Evolutionary conservation across 2,888 invertebrate species (phyloP), one percentile per base, ranked within the genome.

Genomic region (Leptopilina drosophilae): DNA sequence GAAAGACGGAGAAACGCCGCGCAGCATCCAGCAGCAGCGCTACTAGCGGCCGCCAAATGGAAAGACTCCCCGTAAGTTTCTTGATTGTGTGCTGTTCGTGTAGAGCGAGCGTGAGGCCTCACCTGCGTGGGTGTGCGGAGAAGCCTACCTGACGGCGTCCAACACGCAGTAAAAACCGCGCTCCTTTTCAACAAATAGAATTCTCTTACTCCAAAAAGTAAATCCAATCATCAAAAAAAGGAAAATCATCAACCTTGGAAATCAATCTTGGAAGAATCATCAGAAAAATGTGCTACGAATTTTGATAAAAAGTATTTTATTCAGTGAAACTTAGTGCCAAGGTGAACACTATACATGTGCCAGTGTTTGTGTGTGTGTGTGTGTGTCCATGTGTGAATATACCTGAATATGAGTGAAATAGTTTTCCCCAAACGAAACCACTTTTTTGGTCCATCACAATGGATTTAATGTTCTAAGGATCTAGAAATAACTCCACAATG

Each of bases 1-100:
- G 80, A 79, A 85, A 83, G 83, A 84, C 85, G 80, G 82, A 65
- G 81, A 78, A 80, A 83, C 83, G 82, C 87, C 87, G 83, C 88
- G 84, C 90, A 91, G 91, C 91, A 91, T 91, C 91, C 91, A 91
- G 90, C 91, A 88, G 90, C 91, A 90, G 89, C 91, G 91, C 90
- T 90, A 90, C 90, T 87, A 90, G 90, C 91, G 90, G 91, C 90
- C 89, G 90, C 89, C 87, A 85, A 88, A 88, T 87, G 87, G 87
- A 89, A 88, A 88, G 89, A 90, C 87, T 88, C 84, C 84, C 81
- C 80, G 80, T 82, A 76, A 79, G 67, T 59, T 49, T 81, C 80
- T 78, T 78, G 80, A 75, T 64, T 76, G 78, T 78, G 77, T 77
- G 64, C 69, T 78, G 84, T 86, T 81, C 84, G 87, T 87, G 85